phyloP scores from a whole-genome alignment of 2,113 vertebrate species.

The Mesitornis unicolor region DNA sequence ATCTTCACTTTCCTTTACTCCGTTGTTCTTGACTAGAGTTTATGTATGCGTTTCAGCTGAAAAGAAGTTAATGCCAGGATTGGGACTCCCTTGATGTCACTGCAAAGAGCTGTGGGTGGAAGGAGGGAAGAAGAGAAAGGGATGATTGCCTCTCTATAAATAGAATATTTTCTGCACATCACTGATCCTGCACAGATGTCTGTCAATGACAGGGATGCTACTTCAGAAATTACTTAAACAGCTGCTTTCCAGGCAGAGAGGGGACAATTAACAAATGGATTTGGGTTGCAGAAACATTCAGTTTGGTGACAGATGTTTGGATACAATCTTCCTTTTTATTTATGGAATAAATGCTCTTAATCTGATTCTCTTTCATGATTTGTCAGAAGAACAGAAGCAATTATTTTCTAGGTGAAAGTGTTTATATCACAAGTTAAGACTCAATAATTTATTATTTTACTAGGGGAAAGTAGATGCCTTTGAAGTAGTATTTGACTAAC shows the following conservation, averaged over 20 bases:
- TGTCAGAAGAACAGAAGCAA: neutral
- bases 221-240: constrained; percentile 38
- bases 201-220: constrained; percentile 24
- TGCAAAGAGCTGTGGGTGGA: neutral
- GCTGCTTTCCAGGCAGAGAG: constrained; percentile 39
- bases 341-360: constrained; percentile 27
- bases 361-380: constrained; percentile 5
- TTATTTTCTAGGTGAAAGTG: neutral
- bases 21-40: neutral
- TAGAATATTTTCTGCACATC: constrained; percentile 35
- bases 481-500: neutral
- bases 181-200: constrained; percentile 36
- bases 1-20: neutral
- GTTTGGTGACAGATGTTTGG: constrained; percentile 41
- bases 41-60: neutral
- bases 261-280: constrained; percentile 34
- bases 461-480: neutral
- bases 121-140: neutral
- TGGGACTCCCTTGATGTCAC: constrained; percentile 3
- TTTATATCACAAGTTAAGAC: neutral
- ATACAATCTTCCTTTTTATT: constrained; percentile 28
- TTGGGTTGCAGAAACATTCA: constrained; percentile 30
- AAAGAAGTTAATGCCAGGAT: neutral
- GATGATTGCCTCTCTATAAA: constrained; percentile 19
- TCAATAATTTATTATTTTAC: neutral